phyloP scores from a whole-genome alignment of 1,140 invertebrate species.

The Nebria ingens region DNA sequence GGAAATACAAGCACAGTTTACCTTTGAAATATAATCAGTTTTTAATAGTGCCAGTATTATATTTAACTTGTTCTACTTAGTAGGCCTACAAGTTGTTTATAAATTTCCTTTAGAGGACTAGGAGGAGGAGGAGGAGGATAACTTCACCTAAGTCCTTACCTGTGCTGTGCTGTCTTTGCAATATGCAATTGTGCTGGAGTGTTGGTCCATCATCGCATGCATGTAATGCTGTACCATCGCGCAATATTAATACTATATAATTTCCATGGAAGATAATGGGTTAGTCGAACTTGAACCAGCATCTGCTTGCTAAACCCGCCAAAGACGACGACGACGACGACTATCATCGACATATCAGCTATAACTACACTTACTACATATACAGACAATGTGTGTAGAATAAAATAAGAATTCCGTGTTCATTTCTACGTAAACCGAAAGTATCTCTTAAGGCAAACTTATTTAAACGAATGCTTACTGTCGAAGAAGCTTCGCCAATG shows the following conservation, averaged over 20 bases:
- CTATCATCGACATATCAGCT: background rate
- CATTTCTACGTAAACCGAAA: too few species aligned
- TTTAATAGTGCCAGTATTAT: constrained; percentile 7
- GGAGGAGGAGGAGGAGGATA: too few species aligned
- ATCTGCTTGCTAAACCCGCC: background rate
- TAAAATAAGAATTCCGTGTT: too few species aligned
- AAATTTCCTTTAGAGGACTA: too few species aligned
- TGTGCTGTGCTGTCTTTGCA: too few species aligned
- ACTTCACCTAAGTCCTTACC: too few species aligned
- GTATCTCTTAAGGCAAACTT: too few species aligned
- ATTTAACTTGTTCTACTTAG: background rate
- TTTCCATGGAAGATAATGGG: constrained; percentile 2
- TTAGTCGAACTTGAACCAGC: background rate
- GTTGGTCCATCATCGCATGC: background rate
- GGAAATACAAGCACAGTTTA: background rate
- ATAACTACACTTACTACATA: background rate
- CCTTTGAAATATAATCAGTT: background rate
- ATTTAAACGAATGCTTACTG: too few species aligned
- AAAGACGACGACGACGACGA: background rate
- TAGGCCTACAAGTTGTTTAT: too few species aligned
- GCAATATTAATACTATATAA: constrained; percentile 6
- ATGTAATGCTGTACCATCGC: background rate
- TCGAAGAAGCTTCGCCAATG: too few species aligned
- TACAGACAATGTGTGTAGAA: background rate
- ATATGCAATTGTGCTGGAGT: too few species aligned